phyloP scores from a whole-genome alignment of 2,113 vertebrate species.

The Alces alces region DNA sequence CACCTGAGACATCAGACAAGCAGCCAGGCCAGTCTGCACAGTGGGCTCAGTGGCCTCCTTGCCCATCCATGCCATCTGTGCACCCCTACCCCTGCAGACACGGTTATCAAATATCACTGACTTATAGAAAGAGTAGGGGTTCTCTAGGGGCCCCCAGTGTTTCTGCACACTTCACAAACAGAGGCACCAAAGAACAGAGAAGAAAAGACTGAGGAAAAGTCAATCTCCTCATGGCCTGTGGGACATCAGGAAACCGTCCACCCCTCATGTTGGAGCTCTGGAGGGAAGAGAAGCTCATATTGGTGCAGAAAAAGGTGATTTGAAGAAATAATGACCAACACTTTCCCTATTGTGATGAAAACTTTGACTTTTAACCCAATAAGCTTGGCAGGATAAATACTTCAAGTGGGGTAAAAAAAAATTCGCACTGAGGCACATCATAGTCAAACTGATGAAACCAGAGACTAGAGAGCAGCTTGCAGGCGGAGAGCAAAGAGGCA shows the following conservation, averaged over 20 bases:
- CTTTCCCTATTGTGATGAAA: neutral
- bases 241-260: neutral
- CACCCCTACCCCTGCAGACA: neutral
- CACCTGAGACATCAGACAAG: neutral
- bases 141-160: neutral
- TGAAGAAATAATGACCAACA: neutral
- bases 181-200: neutral
- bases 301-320: neutral
- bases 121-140: neutral
- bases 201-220: neutral
- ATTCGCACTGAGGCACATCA: neutral
- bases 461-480: neutral
- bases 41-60: neutral
- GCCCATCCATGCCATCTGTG: neutral
- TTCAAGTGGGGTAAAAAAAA: neutral
- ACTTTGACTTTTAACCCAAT: neutral
- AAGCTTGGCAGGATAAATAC: neutral
- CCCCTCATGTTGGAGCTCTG: neutral
- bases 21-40: neutral
- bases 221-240: neutral
- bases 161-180: neutral
- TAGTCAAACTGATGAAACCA: neutral
- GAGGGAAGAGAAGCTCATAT: no score
- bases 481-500: neutral
- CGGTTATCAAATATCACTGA: neutral